phyloP scores from a whole-genome alignment of 2,113 vertebrate species.

The Smithornis capensis region DNA sequence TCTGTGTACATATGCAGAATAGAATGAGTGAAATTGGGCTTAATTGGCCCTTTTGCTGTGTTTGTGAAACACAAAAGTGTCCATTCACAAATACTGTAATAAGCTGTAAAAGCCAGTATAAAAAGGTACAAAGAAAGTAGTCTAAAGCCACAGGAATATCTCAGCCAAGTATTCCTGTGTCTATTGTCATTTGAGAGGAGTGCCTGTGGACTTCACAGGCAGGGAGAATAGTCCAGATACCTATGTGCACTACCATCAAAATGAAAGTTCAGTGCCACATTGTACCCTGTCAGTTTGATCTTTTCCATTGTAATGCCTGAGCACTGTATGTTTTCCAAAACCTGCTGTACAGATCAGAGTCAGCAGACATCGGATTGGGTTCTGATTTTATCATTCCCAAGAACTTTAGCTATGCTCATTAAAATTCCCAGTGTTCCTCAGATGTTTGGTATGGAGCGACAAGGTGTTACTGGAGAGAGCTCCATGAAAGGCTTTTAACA shows the following conservation, averaged over 20 bases:
- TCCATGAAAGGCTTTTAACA: neutral
- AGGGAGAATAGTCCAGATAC: neutral
- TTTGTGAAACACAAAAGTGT: neutral
- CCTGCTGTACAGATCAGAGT: neutral
- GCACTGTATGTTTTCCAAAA: neutral
- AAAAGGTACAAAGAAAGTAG: neutral
- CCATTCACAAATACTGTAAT: neutral
- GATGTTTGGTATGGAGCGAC: neutral
- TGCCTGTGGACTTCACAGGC: neutral
- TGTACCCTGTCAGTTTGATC: neutral
- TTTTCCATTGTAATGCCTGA: accelerated
- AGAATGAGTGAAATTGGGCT: neutral
- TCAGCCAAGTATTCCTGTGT: neutral
- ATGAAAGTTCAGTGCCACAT: neutral
- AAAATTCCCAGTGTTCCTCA: neutral
- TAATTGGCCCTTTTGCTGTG: neutral
- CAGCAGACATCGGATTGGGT: neutral
- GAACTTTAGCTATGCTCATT: neutral
- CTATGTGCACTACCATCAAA: neutral
- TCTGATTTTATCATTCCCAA: neutral
- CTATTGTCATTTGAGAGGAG: neutral
- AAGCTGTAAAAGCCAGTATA: neutral
- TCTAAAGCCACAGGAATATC: neutral
- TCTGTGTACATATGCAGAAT: neutral
- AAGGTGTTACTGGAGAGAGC: neutral